Evolutionary conservation across 2,888 invertebrate species (phyloP), one percentile per base, ranked within the genome.

Genomic region (Sarcophaga subvicina): DNA sequence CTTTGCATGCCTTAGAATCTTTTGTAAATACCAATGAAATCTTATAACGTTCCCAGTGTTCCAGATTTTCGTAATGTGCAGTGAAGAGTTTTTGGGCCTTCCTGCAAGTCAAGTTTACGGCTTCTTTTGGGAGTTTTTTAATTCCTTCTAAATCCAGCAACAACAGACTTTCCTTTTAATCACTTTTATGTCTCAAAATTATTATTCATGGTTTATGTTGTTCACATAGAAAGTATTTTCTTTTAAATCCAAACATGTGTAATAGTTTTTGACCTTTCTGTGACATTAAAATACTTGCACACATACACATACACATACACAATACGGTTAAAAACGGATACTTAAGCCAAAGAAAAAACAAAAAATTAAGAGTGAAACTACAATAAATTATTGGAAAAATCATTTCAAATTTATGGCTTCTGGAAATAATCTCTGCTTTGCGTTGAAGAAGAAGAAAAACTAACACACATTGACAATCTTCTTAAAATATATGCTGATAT

Each of bases 401-500:
- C 60, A 79, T 75, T 79, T 80, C 64, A 73, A 69, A 80, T 69
- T 69, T 75, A 37, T 37, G 37, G 37, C 37, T 37, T 37, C 37
- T 70, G 59, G 75, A 75, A 70, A 85, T 78, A 64, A 82, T 81
- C 73, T 81, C 67, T 69, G 45, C 14, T 49, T 37, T 37, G 6
- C 6, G 49, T 14, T 14, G 14, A 49, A 49, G 12, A 49, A 14
- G 3, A 49, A 49, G 14, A 14, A 49, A 14, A 49, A 14, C 49
- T 14, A 49, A 49, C 11, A 49, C 3, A 49, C 4, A 14, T 14
- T 14, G 14, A 49, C 73, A 81, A 37, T 37, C 37, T 6, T 81
- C 77, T 78, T 78, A 75, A 59, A 69, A 75, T 78, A 49, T 81
- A 17, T 81, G 85, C 85, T 70, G 78, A 82, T 82, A 82, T 85